Evolutionary conservation across 2,888 invertebrate species (phyloP).

Genomic region (Branchellion lobata): DNA sequence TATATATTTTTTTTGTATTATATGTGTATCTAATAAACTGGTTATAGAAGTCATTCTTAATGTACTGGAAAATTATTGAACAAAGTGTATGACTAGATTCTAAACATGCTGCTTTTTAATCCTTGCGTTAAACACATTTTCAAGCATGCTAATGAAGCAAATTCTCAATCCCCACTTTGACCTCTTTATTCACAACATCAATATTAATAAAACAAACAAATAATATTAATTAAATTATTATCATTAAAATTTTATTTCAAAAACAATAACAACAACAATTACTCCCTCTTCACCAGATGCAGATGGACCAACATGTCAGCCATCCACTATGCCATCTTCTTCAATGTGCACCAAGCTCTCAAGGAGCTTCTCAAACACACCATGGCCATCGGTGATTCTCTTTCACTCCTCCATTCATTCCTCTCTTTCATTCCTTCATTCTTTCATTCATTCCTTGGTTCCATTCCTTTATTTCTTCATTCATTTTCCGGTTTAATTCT

Average conservation of each 20-base stretch:
- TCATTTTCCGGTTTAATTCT: not conserved
- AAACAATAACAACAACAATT: too few relatives aligned
- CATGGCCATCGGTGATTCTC: conserved; percentile 46
- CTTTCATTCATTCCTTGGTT: not conserved
- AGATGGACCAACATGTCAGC: conserved; percentile 66
- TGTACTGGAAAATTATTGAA: too few relatives aligned
- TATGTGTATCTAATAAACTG: too few relatives aligned
- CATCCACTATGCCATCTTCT: conserved; percentile 65
- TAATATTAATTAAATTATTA: not conserved
- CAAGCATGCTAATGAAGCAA: too few relatives aligned
- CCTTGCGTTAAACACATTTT: too few relatives aligned
- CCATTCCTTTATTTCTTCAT: not conserved
- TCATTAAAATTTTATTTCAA: not conserved
- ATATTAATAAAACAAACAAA: not conserved
- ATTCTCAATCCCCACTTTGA: too few relatives aligned
- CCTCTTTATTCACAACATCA: not conserved
- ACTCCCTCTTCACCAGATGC: conserved; percentile 57
- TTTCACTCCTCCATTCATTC: too few relatives aligned
- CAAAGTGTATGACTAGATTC: too few relatives aligned
- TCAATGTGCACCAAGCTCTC: conserved; percentile 64
- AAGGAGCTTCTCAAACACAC: conserved; percentile 57
- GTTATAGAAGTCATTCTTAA: too few relatives aligned
- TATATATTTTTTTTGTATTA: too few relatives aligned
- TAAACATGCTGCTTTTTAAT: too few relatives aligned
- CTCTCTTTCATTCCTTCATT: not conserved